Evolutionary conservation across 2,113 vertebrate species (phyloP), one percentile per base, ranked within the genome.

Genomic region (Pelusios castaneus): DNA sequence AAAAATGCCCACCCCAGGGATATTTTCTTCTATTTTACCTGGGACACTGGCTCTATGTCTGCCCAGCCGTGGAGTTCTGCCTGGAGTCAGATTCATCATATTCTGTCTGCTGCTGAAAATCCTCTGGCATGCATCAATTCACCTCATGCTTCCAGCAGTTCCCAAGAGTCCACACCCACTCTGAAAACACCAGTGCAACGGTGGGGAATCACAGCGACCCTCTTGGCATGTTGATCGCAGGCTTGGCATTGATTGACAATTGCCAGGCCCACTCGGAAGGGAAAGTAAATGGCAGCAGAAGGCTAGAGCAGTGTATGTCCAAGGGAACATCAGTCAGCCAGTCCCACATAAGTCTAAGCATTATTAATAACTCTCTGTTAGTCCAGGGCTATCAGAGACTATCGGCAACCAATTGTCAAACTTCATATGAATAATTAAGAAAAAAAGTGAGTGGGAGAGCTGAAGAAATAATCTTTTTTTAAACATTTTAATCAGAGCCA

Each of bases 401-500:
- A 87, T 96, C 92, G 19, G 84, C 84, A 58, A 27, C 58, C 1
- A 54, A 84, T 94, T 91, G 94, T 88, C 13, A 2, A 84, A 80
- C 95, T 97, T 92, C 94, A 97, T 95, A 82, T 41, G 92, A 97
- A 98, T 97, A 97, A 97, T 97, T 97, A 95, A 93, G 91, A 31
- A 82, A 80, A 89, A 81, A 60, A 93, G 79, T 80, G 31, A 55
- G 80, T 91, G 55, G 79, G 93, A 82, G 80, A 94, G 82, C 95
- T 88, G 95, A 94, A 94, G 96, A 95, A 98, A 98, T 97, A 94
- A 97, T 98, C 97, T 97, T 96, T 70, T 19, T 97, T 97, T 98
- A 98, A n/a, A n/a, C 98, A 95, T 98, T 98, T 98, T 98, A 98
- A 98, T 98, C 98, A 95, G 97, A 97, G 97, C 95, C 45, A 87